A percentile compares a stretch with the other conserved stretches of the same genome.
These are phyloP conservation scores for Mus musculus DNA, from an alignment of 2,113 vertebrate species.

Conservation along the genomic window GRCm39 chrX:20789001-20789500, in stretches of 20 bases:
- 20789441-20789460: background rate
- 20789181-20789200: background rate
- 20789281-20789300: constrained; percentile 1
- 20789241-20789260: constrained; percentile 46
- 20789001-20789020: background rate
- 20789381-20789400: background rate
- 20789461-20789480: constrained; percentile 2
- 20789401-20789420: background rate
- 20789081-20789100: constrained; percentile 43
- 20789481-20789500: constrained; percentile 1
- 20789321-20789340: background rate
- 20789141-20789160: background rate
- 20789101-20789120: background rate
- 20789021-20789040: constrained; percentile 14
- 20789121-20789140: background rate
- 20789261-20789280: constrained; percentile 18
- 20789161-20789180: background rate
- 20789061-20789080: constrained; percentile 52
- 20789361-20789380: background rate
- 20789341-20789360: background rate
- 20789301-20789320: constrained; percentile 12
- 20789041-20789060: constrained; percentile 8
- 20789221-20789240: constrained; percentile 54
- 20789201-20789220: constrained; percentile 13
- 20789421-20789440: constrained; percentile 10